phyloP scores from a whole-genome alignment of 2,888 invertebrate genomes.

The Lepidochrysops patricia region DNA sequence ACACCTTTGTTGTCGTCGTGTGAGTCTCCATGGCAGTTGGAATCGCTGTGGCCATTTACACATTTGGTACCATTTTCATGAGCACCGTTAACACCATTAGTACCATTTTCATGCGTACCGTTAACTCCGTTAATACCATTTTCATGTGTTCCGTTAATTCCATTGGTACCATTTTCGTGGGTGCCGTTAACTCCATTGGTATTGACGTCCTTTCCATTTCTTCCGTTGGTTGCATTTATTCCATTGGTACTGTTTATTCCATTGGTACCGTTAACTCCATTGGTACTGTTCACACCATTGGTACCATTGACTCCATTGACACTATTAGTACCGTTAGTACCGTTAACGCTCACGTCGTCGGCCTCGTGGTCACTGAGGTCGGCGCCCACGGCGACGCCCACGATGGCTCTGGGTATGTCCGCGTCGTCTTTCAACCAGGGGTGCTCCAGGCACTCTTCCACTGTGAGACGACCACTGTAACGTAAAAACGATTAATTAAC shows the following conservation, averaged over 20 bases:
- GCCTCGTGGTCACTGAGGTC: slow-evolving; percentile 37
- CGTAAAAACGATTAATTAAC: too few species aligned
- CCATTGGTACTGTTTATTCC: slow-evolving; percentile 20
- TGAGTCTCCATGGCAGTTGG: slow-evolving; percentile 38
- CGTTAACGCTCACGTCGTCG: slow-evolving; percentile 28
- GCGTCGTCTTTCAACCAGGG: slow-evolving; percentile 86
- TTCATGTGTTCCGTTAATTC: not conserved
- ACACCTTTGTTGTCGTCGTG: slow-evolving; percentile 50
- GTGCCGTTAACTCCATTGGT: not conserved
- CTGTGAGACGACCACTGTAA: slow-evolving; percentile 88
- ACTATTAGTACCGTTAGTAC: slow-evolving; percentile 30
- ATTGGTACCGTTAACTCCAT: slow-evolving; percentile 28
- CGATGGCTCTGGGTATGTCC: slow-evolving; percentile 67
- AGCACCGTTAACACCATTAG: not conserved
- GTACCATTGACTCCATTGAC: slow-evolving; percentile 28
- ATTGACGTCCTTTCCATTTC: slow-evolving; percentile 21
- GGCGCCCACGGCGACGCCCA: slow-evolving; percentile 50
- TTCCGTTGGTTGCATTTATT: slow-evolving; percentile 24
- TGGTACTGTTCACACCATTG: slow-evolving; percentile 28
- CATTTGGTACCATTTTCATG: not conserved
- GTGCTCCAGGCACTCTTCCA: slow-evolving; percentile 91
- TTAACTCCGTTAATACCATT: not conserved
- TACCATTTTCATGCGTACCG: not conserved
- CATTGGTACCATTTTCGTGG: not conserved
- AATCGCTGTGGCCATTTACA: slow-evolving; percentile 31